A percentile compares a stretch with the other conserved stretches of the same genome.
Conservation (phyloP, 1,140 invertebrate genomes). For the Kradibia gibbosae region DNA sequence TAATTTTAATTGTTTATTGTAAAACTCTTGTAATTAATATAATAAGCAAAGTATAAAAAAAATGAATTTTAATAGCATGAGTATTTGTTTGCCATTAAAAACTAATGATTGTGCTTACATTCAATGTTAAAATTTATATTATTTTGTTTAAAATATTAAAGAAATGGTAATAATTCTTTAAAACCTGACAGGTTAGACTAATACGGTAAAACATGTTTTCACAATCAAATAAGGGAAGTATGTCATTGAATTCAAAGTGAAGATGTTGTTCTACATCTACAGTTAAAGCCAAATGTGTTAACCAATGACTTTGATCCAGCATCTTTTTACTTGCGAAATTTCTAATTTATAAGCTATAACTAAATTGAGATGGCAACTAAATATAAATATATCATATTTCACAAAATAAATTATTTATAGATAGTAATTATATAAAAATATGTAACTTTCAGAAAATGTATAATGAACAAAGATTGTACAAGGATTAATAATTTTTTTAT, state of each 20-base stretch:
- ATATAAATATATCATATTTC: slow-evolving; percentile 13
- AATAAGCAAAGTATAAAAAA: neutral
- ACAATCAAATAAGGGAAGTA: slow-evolving; percentile 52
- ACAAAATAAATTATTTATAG: slow-evolving; percentile 5
- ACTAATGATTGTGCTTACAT: no score
- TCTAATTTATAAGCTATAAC: slow-evolving; percentile 9
- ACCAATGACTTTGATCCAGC: slow-evolving; percentile 33
- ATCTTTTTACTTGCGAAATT: slow-evolving; percentile 13
- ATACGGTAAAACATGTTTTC: slow-evolving; percentile 41
- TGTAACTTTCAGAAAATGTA: neutral
- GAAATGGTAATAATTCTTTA: slow-evolving; percentile 5
- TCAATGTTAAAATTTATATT: neutral
- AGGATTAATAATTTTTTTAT: neutral
- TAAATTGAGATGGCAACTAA: neutral
- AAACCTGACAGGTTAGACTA: slow-evolving; percentile 8
- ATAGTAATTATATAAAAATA: neutral
- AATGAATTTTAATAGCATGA: no score
- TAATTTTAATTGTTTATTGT: neutral
- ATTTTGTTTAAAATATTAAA: neutral
- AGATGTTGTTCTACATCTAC: slow-evolving; percentile 44
- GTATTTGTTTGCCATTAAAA: no score
- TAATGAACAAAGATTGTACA: neutral
- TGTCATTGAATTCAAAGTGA: slow-evolving; percentile 48
- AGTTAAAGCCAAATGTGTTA: slow-evolving; percentile 34
- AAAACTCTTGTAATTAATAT: neutral